phyloP scores from a whole-genome alignment of 2,888 invertebrate species.

The Adineta ricciae region DNA sequence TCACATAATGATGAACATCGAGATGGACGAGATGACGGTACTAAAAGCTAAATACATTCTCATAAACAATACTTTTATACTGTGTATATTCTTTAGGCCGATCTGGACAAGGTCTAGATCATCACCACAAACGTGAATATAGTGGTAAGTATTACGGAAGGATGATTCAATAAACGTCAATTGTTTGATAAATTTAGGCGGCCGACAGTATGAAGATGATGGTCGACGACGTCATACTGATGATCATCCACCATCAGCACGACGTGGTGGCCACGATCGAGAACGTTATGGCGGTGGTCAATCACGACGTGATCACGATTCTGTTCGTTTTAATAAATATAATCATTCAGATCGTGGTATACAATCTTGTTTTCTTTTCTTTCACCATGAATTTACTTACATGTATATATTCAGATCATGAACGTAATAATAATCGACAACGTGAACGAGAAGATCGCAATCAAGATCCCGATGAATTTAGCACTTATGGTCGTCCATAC shows the following conservation, averaged over 20 bases:
- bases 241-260: neutral
- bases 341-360: neutral
- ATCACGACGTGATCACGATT: neutral
- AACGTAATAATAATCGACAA: neutral
- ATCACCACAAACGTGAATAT: neutral
- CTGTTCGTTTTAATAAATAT: neutral
- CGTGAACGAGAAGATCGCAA: neutral
- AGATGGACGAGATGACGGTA: neutral
- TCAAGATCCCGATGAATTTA: neutral
- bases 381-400: too few species aligned
- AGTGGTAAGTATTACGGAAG: neutral
- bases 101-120: neutral
- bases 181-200: neutral
- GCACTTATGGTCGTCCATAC: neutral
- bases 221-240: neutral
- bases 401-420: neutral
- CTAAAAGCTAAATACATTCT: too few species aligned
- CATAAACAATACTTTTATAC: neutral
- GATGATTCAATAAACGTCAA: too few species aligned
- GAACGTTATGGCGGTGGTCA: neutral
- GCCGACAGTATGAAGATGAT: neutral
- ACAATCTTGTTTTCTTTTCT: neutral
- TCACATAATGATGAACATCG: neutral
- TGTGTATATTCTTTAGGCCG: neutral
- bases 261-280: neutral